Conservation (phyloP, 2,888 invertebrate genomes). For the Ophion ventricosus region DNA sequence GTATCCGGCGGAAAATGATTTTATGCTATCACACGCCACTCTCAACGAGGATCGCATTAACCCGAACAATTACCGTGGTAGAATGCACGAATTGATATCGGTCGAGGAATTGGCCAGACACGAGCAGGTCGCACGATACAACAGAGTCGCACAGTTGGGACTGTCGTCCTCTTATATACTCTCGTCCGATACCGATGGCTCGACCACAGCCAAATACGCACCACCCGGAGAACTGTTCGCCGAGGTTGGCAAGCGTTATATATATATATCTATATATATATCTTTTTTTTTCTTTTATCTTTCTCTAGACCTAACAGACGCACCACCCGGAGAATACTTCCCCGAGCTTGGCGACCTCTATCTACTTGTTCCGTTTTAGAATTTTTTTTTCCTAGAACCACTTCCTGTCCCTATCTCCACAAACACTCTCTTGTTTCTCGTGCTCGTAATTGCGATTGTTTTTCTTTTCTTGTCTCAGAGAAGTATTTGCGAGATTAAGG, state of each 20-base stretch:
- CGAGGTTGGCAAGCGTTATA: slow-evolving; percentile 78
- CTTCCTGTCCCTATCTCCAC: background rate
- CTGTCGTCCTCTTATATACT: slow-evolving; percentile 88
- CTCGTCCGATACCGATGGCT: slow-evolving; percentile 88
- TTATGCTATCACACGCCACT: slow-evolving; percentile 88
- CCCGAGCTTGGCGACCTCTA: background rate
- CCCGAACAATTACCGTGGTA: slow-evolving; percentile 88
- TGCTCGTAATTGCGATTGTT: background rate
- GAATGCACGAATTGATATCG: slow-evolving; percentile 90
- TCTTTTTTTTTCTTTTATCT: slow-evolving; percentile 41
- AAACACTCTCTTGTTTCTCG: background rate
- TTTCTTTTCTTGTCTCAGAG: background rate
- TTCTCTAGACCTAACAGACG: background rate
- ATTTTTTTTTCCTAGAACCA: background rate
- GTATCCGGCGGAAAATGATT: slow-evolving; percentile 87
- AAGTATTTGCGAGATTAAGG: background rate
- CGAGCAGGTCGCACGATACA: slow-evolving; percentile 89
- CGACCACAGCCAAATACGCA: slow-evolving; percentile 90
- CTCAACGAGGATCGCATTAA: slow-evolving; percentile 87
- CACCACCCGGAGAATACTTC: background rate
- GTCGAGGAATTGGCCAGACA: slow-evolving; percentile 91
- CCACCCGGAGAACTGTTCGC: slow-evolving; percentile 91
- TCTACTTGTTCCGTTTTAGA: background rate
- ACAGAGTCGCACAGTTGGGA: slow-evolving; percentile 87
- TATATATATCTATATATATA: no score